These are phyloP conservation scores for Syndactyla subalaris DNA, from an alignment of 2,797 vertebrate genomes.

Conservation along the genomic window DNA sequence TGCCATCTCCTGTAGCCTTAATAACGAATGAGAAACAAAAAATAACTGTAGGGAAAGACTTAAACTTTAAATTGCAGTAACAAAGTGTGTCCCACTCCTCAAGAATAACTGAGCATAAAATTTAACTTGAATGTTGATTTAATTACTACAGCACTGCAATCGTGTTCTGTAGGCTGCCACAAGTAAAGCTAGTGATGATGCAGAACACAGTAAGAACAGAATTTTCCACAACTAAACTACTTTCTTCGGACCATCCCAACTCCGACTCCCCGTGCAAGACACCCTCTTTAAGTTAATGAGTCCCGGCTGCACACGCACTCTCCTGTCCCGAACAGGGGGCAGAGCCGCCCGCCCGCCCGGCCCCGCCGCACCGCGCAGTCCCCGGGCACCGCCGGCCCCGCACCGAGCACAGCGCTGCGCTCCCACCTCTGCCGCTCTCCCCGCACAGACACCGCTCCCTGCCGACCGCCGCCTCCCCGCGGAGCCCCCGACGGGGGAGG, in stretches of 20 bases:
- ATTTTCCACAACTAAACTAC: background rate
- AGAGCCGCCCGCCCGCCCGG: too few species aligned
- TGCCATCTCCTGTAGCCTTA: background rate
- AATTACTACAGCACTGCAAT: background rate
- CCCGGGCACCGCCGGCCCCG: background rate
- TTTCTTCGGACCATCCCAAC: background rate
- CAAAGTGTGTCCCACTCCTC: background rate
- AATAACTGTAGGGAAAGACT: background rate
- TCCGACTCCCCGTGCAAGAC: rapidly evolving
- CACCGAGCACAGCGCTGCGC: background rate
- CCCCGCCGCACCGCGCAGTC: too few species aligned
- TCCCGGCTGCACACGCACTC: rapidly evolving
- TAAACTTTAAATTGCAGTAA: background rate
- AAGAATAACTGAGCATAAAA: background rate
- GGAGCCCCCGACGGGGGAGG: background rate
- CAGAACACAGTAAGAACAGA: background rate
- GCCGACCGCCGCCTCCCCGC: background rate
- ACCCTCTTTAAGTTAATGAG: rapidly evolving
- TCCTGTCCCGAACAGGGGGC: background rate
- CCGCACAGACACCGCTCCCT: background rate
- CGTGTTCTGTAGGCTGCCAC: background rate
- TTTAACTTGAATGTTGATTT: background rate
- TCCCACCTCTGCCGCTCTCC: background rate
- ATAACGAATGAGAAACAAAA: background rate
- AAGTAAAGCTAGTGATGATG: background rate